Conservation (phyloP, 2,888 invertebrate genomes). For the Hydroisotoma schaefferi region DNA sequence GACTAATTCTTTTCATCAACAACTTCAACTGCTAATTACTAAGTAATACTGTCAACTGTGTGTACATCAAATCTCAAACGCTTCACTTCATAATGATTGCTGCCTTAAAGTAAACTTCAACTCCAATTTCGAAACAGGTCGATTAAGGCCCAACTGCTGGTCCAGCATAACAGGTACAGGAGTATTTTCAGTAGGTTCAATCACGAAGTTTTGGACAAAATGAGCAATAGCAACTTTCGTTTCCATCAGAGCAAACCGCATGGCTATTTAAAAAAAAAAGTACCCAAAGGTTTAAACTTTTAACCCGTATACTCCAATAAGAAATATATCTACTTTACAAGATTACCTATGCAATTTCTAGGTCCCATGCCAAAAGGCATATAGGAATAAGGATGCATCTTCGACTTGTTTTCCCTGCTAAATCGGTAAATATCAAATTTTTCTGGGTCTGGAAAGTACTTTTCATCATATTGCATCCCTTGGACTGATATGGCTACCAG, state of each 20-base stretch:
- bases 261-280: slow-evolving; percentile 11
- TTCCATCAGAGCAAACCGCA: slow-evolving; percentile 33
- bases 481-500: slow-evolving; percentile 20
- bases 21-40: too few species aligned
- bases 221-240: slow-evolving; percentile 25
- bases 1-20: too few species aligned
- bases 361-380: slow-evolving; percentile 38
- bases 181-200: slow-evolving; percentile 26
- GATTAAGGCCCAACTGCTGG: background rate
- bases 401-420: slow-evolving; percentile 33
- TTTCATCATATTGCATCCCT: slow-evolving; percentile 31
- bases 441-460: slow-evolving; percentile 30
- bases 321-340: background rate
- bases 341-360: slow-evolving; percentile 27
- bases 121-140: background rate
- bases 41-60: background rate
- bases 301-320: background rate
- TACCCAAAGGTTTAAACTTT: background rate
- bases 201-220: slow-evolving; percentile 18
- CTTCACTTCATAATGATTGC: too few species aligned
- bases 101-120: background rate
- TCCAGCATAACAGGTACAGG: slow-evolving; percentile 20
- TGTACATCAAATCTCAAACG: background rate
- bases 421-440: slow-evolving; percentile 40
- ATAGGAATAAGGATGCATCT: slow-evolving; percentile 31